Base-by-base conservation (phyloP, 2,797 vertebrate species). In the Enteromius viviparus region DNA sequence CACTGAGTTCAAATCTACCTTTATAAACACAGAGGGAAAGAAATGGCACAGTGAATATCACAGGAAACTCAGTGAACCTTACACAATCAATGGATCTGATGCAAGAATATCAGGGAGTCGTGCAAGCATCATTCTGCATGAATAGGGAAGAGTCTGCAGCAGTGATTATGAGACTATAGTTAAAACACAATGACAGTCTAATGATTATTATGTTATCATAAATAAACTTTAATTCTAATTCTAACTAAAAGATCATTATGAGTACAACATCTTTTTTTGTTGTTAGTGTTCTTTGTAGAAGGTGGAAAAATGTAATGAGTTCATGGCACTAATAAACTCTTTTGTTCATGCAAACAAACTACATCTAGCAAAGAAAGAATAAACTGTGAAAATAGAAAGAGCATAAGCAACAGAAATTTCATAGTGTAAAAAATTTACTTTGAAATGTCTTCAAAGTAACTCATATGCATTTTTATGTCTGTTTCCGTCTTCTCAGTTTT, bases 401-500 rank as follows among this genome's bases (percentile, higher is more conserved):
- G 47, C 7, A 4, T 26, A 47, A 26, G 21, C 21, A 14, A 42
- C 0, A 26, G 1, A 49, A 49, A 71, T 71, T 49, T 8, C 15
- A 29, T 14, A 29, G 26, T 29, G 29, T 53, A 45, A 34, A 49
- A 51, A 17, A 66, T n/a, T n/a, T n/a, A n/a, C n/a, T n/a, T n/a
- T n/a, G 34, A 42, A 45, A 6, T 34, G 40, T 6, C 76, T 32
- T 76, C 62, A 26, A 1, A 66, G 55, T 29, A n/a, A 45, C 26
- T 7, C 15, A 7, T 17, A 62, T 65, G 11, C 64, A 75, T 75
- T 40, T 32, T 23, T 19, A n/a, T 55, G 34, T 47, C 68, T 80
- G 72, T 85, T 29, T 78, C 74, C 85, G 72, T 75, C 71, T 80
- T 84, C 66, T 17, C 62, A 84, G 74, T 47, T 53, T 83, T 45